These are phyloP conservation scores for Callosobruchus maculatus DNA, from an alignment of 2,888 invertebrate species.

Conservation along the genomic window DNA sequence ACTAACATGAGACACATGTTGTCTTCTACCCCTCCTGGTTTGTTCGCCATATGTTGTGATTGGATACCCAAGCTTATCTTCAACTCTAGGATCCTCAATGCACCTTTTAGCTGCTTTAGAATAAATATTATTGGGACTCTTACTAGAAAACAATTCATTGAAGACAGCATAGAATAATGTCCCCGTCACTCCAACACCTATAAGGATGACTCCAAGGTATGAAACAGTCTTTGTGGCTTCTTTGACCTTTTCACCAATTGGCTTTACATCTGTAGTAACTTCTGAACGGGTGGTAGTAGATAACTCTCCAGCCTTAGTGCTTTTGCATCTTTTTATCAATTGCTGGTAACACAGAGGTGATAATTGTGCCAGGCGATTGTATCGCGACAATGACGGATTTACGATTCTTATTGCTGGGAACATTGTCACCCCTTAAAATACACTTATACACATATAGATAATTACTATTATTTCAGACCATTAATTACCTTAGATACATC, in stretches of 20 bases:
- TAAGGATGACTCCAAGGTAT: conserved; percentile 77
- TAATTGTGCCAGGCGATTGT: background rate
- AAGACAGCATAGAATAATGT: conserved; percentile 81
- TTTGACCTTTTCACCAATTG: conserved; percentile 74
- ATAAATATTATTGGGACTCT: conserved; percentile 83
- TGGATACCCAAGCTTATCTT: conserved; percentile 83
- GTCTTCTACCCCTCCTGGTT: conserved; percentile 64
- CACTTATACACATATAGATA: background rate
- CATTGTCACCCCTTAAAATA: background rate
- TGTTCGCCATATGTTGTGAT: conserved; percentile 89
- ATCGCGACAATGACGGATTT: background rate
- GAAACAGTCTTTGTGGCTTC: conserved; percentile 87
- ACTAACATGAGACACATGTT: conserved; percentile 76
- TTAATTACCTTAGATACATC: background rate
- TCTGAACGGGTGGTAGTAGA: conserved; percentile 26
- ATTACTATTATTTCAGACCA: background rate
- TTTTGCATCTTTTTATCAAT: conserved; percentile 17
- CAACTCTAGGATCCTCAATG: conserved; percentile 68
- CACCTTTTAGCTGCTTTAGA: conserved; percentile 74
- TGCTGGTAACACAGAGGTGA: conserved; percentile 14
- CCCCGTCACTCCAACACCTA: conserved; percentile 71
- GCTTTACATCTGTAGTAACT: conserved; percentile 56
- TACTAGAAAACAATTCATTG: conserved; percentile 81
- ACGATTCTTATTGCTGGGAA: background rate
- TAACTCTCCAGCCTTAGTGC: conserved; percentile 16